Evolutionary conservation across 2,113 vertebrate genomes (phyloP).

Genomic region (Agapornis roseicollis): DNA sequence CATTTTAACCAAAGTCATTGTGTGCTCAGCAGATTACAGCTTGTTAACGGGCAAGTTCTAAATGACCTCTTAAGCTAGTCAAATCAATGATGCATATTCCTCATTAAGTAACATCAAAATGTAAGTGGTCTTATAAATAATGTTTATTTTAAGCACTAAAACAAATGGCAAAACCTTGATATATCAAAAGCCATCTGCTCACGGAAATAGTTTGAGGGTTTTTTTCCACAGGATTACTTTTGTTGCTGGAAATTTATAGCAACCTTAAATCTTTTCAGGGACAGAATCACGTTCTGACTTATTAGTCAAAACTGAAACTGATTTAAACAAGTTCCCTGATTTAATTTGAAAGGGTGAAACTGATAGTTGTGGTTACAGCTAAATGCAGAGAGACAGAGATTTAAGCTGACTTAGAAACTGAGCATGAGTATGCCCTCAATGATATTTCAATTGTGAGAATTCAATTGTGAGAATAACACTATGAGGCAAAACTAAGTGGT

Average conservation of each 20-base stretch:
- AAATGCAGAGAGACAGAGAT: neutral
- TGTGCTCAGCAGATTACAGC: constrained; percentile 88
- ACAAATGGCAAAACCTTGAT: constrained; percentile 85
- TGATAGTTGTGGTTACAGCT: neutral
- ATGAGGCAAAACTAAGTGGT: neutral
- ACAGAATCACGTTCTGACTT: neutral
- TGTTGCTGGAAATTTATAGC: constrained; percentile 48
- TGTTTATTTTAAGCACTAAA: constrained; percentile 92
- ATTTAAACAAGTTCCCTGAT: constrained; percentile 4
- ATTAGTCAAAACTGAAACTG: neutral
- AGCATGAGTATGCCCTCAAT: neutral
- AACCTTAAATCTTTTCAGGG: constrained; percentile 39
- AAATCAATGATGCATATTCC: constrained; percentile 96
- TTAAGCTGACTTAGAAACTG: neutral
- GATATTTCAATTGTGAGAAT: neutral
- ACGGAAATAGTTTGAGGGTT: neutral
- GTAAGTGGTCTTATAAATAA: constrained; percentile 94
- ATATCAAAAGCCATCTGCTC: constrained; percentile 78
- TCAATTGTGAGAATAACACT: neutral
- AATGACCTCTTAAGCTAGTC: constrained; percentile 97
- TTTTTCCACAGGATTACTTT: constrained; percentile 43
- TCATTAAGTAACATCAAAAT: constrained; percentile 96
- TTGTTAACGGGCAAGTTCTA: constrained; percentile 89
- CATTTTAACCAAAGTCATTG: constrained; percentile 99
- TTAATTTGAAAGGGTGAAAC: neutral